Evolutionary conservation across 2,888 invertebrate genomes (phyloP), one percentile per base, ranked within the genome.

Genomic region (Euphydryas editha): DNA sequence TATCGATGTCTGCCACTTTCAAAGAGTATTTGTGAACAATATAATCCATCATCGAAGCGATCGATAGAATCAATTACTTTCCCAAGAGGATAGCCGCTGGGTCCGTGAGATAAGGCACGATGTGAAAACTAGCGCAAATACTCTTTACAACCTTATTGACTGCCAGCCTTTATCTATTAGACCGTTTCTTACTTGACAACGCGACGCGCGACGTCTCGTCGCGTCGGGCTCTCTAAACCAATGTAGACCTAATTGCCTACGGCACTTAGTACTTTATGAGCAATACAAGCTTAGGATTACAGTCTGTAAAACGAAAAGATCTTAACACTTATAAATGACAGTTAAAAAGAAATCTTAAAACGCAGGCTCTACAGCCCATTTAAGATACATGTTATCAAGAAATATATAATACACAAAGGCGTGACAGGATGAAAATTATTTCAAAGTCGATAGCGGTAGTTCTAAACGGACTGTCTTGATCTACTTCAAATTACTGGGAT

Each of bases 71-170:
- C 81, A 81, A 82, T 83, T 82, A 79, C 83, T 83, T 79, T 82
- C 73, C 62, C 70, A 73, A 78, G 81, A 82, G 80, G 81, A 79
- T 79, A 80, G 83, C 79, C 79, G 74, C 62, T 67, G 67, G 74
- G 57, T 65, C 73, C 70, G 71, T 70, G 74, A 83, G 90, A 90
- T 90, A 90, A 88, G 80, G 78, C 87, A 87, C 72, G 79, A 86
- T 69, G 79, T 76, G 80, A 78, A 83, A 86, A 83, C 81, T 83
- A 79, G 84, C 76, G 76, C 84, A 83, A 84, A 83, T 83, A 79
- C 81, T 80, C 75, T 75, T 74, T 78, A 81, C 82, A 77, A 83
- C 77, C 81, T 82, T 85, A 87, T 87, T 83, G 84, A 81, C 78
- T 72, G 70, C 71, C 74, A 74, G 80, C 81, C 76, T 64, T 73